Base-by-base conservation (phyloP, 1,140 invertebrate species). In the Atta cephalotes region DNA sequence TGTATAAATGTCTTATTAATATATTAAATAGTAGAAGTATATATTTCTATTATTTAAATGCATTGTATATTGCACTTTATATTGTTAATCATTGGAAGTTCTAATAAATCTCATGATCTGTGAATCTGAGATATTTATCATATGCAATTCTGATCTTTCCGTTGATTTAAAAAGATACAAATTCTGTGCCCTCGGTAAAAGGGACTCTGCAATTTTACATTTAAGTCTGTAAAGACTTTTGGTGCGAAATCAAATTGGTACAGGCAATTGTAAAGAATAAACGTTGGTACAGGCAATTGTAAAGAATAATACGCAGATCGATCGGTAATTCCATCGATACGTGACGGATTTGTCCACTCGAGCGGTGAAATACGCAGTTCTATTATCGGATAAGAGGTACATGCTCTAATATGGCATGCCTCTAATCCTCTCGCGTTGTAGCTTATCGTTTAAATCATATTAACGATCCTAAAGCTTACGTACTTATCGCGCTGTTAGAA, bases 401-500 rank as follows among this genome's bases (percentile, higher is more conserved):
- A 3, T 58, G 25, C 12, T 82, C 9, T 51, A 60, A 60, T 28
- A 39, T 12, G 53, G 18, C 25, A 25, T 25, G 25, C 53, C 39
- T 82, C 66, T 82, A 82, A 82, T 82, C 35, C 66, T 72, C 53
- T 72, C 35, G 78, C 16, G 9, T 56, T 21, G 10, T 45, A 60
- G 39, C 53, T 71, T 82, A 81, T 82, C 66, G 1, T 70, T 82
- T 35, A 71, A 82, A 82, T 60, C 21, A 60, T 72, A 60, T 60
- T 81, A 60, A 1, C 31, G 51, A 58, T 56, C 65, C 58, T 35
- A 31, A 66, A 80, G 18, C 63, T 49, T 35, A 65, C 14, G 14
- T 35, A 62, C 9, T 62, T 60, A 82, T 45, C 53, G 21, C 21
- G 25, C 25, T 21, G 25, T 82, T 81, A 58, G 14, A 35, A 60